These are phyloP conservation scores for Argopecten irradians DNA, from an alignment of 1,140 invertebrate species.

Conservation along the genomic window DNA sequence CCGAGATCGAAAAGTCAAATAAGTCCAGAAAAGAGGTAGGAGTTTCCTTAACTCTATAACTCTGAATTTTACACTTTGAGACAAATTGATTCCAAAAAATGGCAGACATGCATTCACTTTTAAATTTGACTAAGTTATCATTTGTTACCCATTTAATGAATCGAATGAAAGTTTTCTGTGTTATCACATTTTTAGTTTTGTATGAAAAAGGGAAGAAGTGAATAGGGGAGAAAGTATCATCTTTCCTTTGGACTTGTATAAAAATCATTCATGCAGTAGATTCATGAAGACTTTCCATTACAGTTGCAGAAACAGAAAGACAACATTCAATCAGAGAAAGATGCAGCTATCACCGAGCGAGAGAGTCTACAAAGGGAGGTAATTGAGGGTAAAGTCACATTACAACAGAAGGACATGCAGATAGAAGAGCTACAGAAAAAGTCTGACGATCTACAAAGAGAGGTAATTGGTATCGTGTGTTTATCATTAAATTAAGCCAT, in stretches of 20 bases:
- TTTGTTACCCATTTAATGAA: no score
- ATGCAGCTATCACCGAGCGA: slow-evolving; percentile 56
- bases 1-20: slow-evolving; percentile 58
- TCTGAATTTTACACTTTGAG: background rate
- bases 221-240: no score
- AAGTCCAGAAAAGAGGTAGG: slow-evolving; percentile 63
- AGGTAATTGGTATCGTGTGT: slow-evolving; percentile 51
- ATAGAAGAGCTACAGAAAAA: slow-evolving; percentile 65
- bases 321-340: slow-evolving; percentile 59
- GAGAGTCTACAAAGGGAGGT: slow-evolving; percentile 60
- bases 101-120: no score
- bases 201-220: background rate
- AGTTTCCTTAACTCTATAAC: background rate
- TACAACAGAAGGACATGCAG: slow-evolving; percentile 67
- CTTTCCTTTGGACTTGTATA: no score
- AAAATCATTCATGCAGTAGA: no score
- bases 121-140: no score
- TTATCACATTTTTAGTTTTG: background rate
- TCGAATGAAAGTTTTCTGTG: background rate
- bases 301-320: slow-evolving; percentile 63
- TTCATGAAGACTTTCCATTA: background rate
- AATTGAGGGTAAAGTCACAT: slow-evolving; percentile 57
- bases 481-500: background rate
- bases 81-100: no score
- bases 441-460: slow-evolving; percentile 64